phyloP scores from a whole-genome alignment of 23 tunicate genomes.

The Ciona savignyi region DNA sequence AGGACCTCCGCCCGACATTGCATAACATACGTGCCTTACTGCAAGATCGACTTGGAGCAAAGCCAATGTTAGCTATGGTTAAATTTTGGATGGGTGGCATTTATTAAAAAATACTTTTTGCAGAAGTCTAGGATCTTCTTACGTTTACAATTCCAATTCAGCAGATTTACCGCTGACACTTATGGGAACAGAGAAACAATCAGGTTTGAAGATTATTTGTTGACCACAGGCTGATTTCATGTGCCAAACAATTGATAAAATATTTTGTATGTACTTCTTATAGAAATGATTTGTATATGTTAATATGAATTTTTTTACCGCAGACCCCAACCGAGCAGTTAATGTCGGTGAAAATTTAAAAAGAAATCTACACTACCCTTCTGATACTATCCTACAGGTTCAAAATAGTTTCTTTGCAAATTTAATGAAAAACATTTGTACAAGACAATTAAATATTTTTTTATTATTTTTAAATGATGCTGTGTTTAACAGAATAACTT shows the following conservation, averaged over 20 bases:
- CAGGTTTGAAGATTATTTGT: not conserved
- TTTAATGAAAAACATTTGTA: too few relatives aligned
- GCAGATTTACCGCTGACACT: not conserved
- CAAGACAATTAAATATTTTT: too few relatives aligned
- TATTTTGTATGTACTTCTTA: too few relatives aligned
- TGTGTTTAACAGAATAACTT: too few relatives aligned
- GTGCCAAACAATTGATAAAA: too few relatives aligned
- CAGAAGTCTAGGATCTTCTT: not conserved
- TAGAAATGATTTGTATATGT: not conserved
- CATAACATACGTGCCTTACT: conserved; percentile 42
- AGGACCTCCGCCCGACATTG: conserved; percentile 62
- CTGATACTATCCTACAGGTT: not conserved
- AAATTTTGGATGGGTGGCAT: not conserved
- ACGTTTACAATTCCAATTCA: too few relatives aligned
- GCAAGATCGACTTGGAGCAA: conserved; percentile 53
- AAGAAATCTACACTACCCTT: not conserved
- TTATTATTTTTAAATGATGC: too few relatives aligned
- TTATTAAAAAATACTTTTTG: not conserved
- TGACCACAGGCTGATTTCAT: too few relatives aligned
- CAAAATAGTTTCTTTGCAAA: not conserved
- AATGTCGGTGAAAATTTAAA: not conserved
- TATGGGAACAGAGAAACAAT: not conserved
- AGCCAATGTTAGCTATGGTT: conserved; percentile 6
- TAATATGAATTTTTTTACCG: not conserved
- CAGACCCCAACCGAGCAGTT: not conserved